Percentiles rank a stretch among this genome's conserved stretches.
These are phyloP conservation scores for Felis chaus DNA, from an alignment of 2,113 vertebrate genomes.

Conservation along the genomic window DNA sequence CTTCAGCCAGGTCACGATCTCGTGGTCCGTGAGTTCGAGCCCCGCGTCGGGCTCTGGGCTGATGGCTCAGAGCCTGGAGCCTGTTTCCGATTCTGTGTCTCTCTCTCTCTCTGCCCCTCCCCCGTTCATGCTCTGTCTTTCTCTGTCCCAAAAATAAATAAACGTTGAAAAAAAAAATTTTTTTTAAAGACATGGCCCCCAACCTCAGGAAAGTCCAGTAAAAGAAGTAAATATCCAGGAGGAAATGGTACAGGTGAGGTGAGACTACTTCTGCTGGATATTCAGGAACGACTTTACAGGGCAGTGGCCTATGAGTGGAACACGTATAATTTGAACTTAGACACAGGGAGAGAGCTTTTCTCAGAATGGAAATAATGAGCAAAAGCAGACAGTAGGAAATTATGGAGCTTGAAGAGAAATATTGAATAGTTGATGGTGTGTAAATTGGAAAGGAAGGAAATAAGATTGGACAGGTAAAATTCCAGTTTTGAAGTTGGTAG, in stretches of 20 bases:
- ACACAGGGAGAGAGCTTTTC: neutral
- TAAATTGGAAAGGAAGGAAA: neutral
- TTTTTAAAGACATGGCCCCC: neutral
- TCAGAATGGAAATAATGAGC: neutral
- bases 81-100: too few species aligned
- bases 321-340: neutral
- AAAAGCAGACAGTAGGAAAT: neutral
- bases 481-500: conserved; percentile 4
- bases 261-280: neutral
- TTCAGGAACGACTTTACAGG: neutral
- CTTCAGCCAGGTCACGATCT: too few species aligned
- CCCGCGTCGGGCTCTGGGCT: too few species aligned
- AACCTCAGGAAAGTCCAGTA: neutral
- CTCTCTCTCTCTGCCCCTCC: too few species aligned
- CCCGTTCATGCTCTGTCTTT: too few species aligned
- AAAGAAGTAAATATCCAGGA: neutral
- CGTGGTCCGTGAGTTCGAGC: too few species aligned
- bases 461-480: neutral
- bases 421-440: neutral
- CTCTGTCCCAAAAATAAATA: too few species aligned
- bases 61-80: too few species aligned
- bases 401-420: neutral
- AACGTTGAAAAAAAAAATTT: too few species aligned
- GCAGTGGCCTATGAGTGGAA: neutral
- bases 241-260: neutral